Conservation (phyloP, 1,140 invertebrate genomes). For the Amyelois transitella region DNA sequence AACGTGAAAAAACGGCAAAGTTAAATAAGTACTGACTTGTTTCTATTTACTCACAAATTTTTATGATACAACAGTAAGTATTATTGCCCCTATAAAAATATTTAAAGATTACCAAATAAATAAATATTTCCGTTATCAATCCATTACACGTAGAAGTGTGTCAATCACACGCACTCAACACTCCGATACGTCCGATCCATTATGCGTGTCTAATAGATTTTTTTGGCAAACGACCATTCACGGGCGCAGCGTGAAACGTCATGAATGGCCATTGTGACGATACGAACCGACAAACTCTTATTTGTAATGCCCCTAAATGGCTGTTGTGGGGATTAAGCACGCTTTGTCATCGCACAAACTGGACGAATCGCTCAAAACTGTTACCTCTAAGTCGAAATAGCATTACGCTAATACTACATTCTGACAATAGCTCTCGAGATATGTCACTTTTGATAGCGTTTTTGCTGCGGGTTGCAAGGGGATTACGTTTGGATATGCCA, state of each 20-base stretch:
- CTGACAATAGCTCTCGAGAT: slow-evolving; percentile 47
- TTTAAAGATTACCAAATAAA: not conserved
- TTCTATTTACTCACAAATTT: too few species aligned
- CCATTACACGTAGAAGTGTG: not conserved
- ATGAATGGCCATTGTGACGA: slow-evolving; percentile 65
- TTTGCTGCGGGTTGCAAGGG: slow-evolving; percentile 38
- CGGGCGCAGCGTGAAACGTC: slow-evolving; percentile 60
- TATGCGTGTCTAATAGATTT: slow-evolving; percentile 73
- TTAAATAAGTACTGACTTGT: too few species aligned
- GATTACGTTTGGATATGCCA: slow-evolving; percentile 45
- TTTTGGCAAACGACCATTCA: slow-evolving; percentile 66
- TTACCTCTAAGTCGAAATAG: slow-evolving; percentile 19
- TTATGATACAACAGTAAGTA: too few species aligned
- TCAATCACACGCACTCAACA: slow-evolving; percentile 19
- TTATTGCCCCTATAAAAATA: too few species aligned
- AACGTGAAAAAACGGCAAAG: too few species aligned
- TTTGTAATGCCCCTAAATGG: slow-evolving; percentile 69
- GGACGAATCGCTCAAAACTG: slow-evolving; percentile 31
- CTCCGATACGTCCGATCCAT: slow-evolving; percentile 49
- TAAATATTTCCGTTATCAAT: not conserved
- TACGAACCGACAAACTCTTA: slow-evolving; percentile 64
- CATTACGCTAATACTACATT: slow-evolving; percentile 31
- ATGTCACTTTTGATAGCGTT: slow-evolving; percentile 56
- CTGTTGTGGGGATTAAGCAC: slow-evolving; percentile 67
- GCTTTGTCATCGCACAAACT: slow-evolving; percentile 54